Percentiles rank a stretch among this genome's conserved stretches.
Conservation (phyloP, 2,888 invertebrate genomes). For the Drosophila antonietae region DNA sequence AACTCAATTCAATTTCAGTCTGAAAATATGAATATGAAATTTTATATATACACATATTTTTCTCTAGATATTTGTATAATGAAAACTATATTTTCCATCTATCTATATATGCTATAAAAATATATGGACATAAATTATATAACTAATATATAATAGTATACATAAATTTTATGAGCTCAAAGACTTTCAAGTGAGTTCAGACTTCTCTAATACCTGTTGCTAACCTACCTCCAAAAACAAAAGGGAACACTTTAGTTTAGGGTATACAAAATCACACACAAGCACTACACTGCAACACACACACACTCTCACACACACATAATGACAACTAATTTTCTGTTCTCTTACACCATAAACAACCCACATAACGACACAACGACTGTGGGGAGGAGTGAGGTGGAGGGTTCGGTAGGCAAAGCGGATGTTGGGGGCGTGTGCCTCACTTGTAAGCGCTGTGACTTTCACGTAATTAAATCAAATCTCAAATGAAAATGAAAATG, state of each 20-base stretch:
- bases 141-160: not conserved
- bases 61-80: too few relatives aligned
- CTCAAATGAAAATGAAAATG: conserved; percentile 76
- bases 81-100: too few relatives aligned
- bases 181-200: not conserved
- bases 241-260: not conserved
- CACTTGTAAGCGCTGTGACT: conserved; percentile 40
- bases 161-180: not conserved
- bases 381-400: not conserved
- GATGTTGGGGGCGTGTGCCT: conserved; percentile 10
- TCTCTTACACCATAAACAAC: conserved; percentile 54
- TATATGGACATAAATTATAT: too few relatives aligned
- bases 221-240: not conserved
- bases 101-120: too few relatives aligned
- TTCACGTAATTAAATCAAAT: conserved; percentile 78
- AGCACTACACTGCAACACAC: conserved; percentile 20
- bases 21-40: too few relatives aligned
- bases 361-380: not conserved
- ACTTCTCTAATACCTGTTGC: not conserved
- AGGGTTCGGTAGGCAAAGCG: not conserved
- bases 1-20: too few relatives aligned
- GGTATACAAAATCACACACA: conserved; percentile 18
- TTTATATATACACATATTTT: too few relatives aligned
- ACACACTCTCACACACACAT: conserved; percentile 29
- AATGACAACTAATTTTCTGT: conserved; percentile 72